phyloP scores from a whole-genome alignment of 2,797 vertebrate species.

The Myripristis murdjan region DNA sequence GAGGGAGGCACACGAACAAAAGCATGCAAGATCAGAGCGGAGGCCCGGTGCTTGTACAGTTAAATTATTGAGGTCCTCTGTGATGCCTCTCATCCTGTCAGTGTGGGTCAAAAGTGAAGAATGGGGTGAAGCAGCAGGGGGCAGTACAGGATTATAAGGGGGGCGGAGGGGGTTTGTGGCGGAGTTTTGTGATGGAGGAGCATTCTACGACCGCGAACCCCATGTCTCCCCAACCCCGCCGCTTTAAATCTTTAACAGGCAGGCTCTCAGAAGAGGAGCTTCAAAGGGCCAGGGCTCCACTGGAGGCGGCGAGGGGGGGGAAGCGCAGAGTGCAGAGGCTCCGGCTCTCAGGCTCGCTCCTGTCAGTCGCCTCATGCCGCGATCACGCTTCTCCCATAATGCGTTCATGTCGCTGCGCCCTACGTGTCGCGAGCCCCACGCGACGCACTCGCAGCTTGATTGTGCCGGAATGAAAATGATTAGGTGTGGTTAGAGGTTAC shows the following conservation, averaged over 20 bases:
- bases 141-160: slow-evolving; percentile 48
- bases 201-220: slow-evolving; percentile 53
- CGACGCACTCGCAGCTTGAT: too few species aligned
- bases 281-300: slow-evolving; percentile 64
- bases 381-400: not conserved
- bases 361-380: slow-evolving; percentile 48
- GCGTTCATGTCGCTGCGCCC: too few species aligned
- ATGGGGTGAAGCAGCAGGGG: slow-evolving; percentile 55
- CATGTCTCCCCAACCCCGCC: slow-evolving; percentile 28
- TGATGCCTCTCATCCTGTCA: slow-evolving; percentile 70
- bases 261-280: slow-evolving; percentile 72
- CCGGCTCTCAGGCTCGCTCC: slow-evolving; percentile 20
- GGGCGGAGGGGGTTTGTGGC: slow-evolving; percentile 29
- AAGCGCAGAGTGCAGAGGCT: slow-evolving; percentile 20
- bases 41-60: slow-evolving; percentile 61
- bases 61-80: slow-evolving; percentile 80
- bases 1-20: slow-evolving; percentile 58
- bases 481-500: not conserved
- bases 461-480: too few species aligned
- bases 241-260: slow-evolving; percentile 76
- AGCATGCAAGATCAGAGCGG: slow-evolving; percentile 51
- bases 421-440: too few species aligned
- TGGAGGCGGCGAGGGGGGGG: slow-evolving; percentile 38
- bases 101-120: slow-evolving; percentile 67
- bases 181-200: slow-evolving; percentile 51